phyloP scores from a whole-genome alignment of 64 coral and sea anemone genomes.

The Anthopleura sola region DNA sequence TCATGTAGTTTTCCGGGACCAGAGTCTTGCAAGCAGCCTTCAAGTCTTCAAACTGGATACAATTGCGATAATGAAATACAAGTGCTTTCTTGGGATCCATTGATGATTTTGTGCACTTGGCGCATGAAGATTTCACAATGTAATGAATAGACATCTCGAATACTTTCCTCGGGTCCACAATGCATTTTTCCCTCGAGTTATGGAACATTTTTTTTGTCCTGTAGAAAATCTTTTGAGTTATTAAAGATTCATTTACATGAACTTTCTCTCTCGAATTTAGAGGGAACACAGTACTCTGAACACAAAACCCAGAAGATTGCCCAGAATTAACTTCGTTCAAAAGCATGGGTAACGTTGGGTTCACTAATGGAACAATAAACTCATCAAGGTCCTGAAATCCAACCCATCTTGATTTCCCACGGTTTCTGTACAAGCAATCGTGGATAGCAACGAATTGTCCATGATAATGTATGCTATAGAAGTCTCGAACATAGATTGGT shows the following conservation, averaged over 20 bases:
- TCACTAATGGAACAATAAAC: conserved; percentile 40
- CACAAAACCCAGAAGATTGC: conserved; percentile 25
- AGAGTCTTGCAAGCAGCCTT: conserved; percentile 11
- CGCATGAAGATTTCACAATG: neutral
- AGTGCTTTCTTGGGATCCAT: neutral
- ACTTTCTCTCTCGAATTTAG: neutral
- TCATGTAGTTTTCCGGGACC: neutral
- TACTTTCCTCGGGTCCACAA: conserved; percentile 3
- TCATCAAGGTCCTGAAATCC: conserved; percentile 61
- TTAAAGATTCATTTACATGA: neutral
- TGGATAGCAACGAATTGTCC: conserved; percentile 34
- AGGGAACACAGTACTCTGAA: conserved; percentile 34
- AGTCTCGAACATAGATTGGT: conserved; percentile 22
- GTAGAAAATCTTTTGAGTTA: neutral
- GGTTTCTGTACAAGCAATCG: conserved; percentile 47
- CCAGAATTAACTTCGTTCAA: conserved; percentile 4
- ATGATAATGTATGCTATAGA: conserved; percentile 43
- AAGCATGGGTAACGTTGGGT: conserved; percentile 12
- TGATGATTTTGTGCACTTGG: neutral
- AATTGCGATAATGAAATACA: conserved; percentile 6
- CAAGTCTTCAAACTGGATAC: conserved; percentile 11
- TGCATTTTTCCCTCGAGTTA: neutral
- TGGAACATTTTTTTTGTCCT: neutral
- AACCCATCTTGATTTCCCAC: conserved; percentile 23
- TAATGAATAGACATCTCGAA: conserved; percentile 13